Percentiles rank a stretch among this genome's conserved stretches.
Evolutionary conservation across 2,888 invertebrate genomes (phyloP).

Genomic region (Tetranychus truncatus): DNA sequence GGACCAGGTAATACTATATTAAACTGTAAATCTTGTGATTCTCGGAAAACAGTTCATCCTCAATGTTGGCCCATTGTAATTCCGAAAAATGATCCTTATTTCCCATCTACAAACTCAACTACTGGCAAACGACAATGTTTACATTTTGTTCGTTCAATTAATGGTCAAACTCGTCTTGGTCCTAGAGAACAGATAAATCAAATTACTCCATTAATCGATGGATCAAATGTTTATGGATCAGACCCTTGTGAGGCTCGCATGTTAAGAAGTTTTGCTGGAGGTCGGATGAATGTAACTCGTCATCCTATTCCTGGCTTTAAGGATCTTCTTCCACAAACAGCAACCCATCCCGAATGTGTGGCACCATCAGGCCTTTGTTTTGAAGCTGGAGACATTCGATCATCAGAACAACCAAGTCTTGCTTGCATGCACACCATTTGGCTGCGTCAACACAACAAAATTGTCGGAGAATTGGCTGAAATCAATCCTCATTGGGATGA

Average conservation of each 20-base stretch:
- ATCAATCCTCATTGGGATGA: slow-evolving; percentile 33
- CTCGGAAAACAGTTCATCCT: slow-evolving; percentile 65
- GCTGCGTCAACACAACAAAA: slow-evolving; percentile 70
- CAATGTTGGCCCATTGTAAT: slow-evolving; percentile 84
- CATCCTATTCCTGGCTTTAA: slow-evolving; percentile 48
- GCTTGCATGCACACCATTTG: slow-evolving; percentile 66
- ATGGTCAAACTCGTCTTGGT: slow-evolving; percentile 68
- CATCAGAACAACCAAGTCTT: slow-evolving; percentile 75
- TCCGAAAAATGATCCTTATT: slow-evolving; percentile 69
- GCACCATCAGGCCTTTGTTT: slow-evolving; percentile 68
- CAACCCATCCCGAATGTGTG: slow-evolving; percentile 59
- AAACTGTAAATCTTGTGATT: slow-evolving; percentile 71
- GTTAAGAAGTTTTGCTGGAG: slow-evolving; percentile 52
- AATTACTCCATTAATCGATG: slow-evolving; percentile 73
- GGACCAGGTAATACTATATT: slow-evolving; percentile 72
- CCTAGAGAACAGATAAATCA: slow-evolving; percentile 74
- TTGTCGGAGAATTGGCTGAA: slow-evolving; percentile 48
- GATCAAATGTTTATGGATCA: slow-evolving; percentile 72
- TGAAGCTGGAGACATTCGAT: slow-evolving; percentile 71
- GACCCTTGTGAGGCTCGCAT: slow-evolving; percentile 58
- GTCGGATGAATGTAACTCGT: slow-evolving; percentile 61
- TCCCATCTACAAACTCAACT: slow-evolving; percentile 50
- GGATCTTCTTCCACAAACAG: slow-evolving; percentile 57
- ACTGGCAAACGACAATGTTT: slow-evolving; percentile 70
- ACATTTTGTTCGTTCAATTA: slow-evolving; percentile 79